phyloP scores from a whole-genome alignment of 2,797 vertebrate species.

The Pseudocheirus occidentalis region DNA sequence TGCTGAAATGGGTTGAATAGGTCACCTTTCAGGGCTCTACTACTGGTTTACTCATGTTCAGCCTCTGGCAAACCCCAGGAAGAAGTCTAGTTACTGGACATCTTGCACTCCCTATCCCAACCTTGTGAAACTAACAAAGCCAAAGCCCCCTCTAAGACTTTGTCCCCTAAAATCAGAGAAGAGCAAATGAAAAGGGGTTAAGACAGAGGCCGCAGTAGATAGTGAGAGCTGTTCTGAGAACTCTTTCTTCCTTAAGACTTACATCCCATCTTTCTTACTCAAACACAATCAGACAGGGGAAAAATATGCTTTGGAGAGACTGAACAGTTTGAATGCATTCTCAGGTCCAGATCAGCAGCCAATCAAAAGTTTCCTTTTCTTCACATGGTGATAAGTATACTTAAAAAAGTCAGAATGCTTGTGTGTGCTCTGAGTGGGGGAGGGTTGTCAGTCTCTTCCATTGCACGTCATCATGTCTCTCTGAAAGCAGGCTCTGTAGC shows the following conservation, averaged over 20 bases:
- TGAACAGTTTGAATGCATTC: neutral
- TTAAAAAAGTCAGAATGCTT: neutral
- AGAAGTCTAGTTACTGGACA: neutral
- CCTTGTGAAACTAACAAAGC: neutral
- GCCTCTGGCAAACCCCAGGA: neutral
- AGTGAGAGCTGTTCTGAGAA: neutral
- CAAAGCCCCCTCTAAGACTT: neutral
- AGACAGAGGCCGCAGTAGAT: neutral
- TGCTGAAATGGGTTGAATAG: neutral
- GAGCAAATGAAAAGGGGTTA: neutral
- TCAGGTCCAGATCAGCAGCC: neutral
- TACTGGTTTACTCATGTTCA: neutral
- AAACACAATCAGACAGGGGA: neutral
- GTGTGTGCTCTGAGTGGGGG: neutral
- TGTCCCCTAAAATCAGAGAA: neutral
- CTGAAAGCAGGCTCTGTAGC: neutral
- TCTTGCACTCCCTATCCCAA: neutral
- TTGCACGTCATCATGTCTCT: neutral
- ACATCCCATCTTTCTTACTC: neutral
- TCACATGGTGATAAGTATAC: neutral
- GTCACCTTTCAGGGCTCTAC: neutral
- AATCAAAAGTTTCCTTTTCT: neutral
- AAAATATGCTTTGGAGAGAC: neutral
- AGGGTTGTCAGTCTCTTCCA: neutral
- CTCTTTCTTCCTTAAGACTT: neutral